A percentile compares a stretch with the other conserved stretches of the same genome.
Evolutionary conservation across 2,113 vertebrate genomes (phyloP).

Genomic region (Pomatorhinus ruficollis): DNA sequence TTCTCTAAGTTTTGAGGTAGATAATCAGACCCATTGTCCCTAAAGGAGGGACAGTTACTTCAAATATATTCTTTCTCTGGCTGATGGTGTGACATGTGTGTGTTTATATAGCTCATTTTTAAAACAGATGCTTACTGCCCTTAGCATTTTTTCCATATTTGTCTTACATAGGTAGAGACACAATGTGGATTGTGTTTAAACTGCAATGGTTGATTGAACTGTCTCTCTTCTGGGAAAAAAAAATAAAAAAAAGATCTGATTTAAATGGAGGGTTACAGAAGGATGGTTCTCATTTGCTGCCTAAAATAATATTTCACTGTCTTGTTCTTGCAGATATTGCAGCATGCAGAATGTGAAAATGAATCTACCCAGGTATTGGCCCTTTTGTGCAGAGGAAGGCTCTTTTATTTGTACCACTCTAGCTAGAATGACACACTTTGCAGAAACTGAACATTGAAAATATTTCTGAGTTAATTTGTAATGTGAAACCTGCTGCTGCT

Average conservation of each 20-base stretch:
- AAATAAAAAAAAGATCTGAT: not conserved
- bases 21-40: not conserved
- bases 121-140: not conserved
- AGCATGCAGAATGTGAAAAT: constrained; percentile 23
- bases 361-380: not conserved
- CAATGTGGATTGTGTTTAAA: not conserved
- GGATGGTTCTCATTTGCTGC: constrained; percentile 4
- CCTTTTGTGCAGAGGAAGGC: not conserved
- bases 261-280: not conserved
- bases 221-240: not conserved
- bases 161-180: not conserved
- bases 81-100: not conserved
- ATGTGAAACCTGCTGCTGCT: not conserved
- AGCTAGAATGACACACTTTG: not conserved
- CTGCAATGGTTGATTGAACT: not conserved
- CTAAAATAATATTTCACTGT: constrained; percentile 33
- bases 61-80: not conserved
- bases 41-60: not conserved
- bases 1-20: not conserved
- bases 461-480: not conserved
- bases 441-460: not conserved
- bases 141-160: not conserved
- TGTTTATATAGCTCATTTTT: not conserved
- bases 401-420: not conserved
- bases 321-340: constrained; percentile 24